phyloP scores from a whole-genome alignment of 2,797 vertebrate species.

The Taenioides sp. region DNA sequence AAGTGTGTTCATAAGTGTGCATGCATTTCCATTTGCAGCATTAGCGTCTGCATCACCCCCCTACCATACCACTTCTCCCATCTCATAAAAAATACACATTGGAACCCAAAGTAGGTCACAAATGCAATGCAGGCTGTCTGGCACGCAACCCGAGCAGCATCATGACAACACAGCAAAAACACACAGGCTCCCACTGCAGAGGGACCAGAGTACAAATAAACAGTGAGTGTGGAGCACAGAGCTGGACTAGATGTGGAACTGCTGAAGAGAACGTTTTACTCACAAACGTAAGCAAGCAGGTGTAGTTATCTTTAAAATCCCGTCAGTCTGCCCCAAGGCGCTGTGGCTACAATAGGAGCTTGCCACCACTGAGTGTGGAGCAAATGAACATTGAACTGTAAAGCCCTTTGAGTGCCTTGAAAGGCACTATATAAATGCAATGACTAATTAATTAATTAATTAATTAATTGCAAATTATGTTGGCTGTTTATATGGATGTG shows the following conservation, averaged over 20 bases:
- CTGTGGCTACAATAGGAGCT: too few relatives aligned
- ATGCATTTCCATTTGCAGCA: constrained; percentile 12
- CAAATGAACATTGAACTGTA: too few relatives aligned
- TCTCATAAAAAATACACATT: constrained; percentile 61
- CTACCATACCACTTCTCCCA: constrained; percentile 7
- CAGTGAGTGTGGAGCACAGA: neutral
- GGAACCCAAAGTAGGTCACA: constrained; percentile 62
- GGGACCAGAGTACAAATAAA: constrained; percentile 18
- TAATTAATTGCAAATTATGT: neutral
- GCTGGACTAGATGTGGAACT: neutral
- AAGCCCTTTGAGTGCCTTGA: too few relatives aligned
- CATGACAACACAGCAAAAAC: constrained; percentile 26
- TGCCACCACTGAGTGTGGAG: too few relatives aligned
- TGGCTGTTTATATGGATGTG: neutral
- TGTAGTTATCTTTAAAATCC: neutral
- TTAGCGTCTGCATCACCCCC: constrained; percentile 22
- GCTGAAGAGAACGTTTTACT: neutral
- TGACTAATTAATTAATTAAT: too few relatives aligned
- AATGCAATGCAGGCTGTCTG: constrained; percentile 40
- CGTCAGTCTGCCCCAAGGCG: too few relatives aligned
- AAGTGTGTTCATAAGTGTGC: constrained; percentile 3
- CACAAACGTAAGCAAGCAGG: neutral
- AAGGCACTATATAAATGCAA: too few relatives aligned
- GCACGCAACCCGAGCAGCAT: constrained; percentile 20
- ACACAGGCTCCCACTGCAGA: constrained; percentile 8